A percentile compares a stretch with the other conserved stretches of the same genome.
phyloP scores from a whole-genome alignment of 2,797 vertebrate genomes.

The Rhodeus uyekii region DNA sequence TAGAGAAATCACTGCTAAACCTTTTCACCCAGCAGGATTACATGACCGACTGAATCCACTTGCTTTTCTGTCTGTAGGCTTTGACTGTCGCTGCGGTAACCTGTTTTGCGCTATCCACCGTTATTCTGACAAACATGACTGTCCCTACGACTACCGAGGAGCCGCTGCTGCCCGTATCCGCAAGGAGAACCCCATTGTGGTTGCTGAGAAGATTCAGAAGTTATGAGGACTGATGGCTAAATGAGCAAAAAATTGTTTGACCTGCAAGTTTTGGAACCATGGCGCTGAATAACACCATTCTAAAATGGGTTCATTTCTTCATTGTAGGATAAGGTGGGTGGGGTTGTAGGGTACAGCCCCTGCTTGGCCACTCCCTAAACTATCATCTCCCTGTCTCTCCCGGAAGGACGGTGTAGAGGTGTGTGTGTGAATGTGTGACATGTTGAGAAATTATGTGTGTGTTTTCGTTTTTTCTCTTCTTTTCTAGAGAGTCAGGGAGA shows the following conservation, averaged over 20 bases:
- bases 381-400: constrained; percentile 73
- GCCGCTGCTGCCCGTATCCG: constrained; percentile 87
- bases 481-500: constrained; percentile 69
- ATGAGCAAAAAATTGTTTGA: constrained; percentile 57
- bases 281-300: constrained; percentile 71
- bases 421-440: constrained; percentile 49
- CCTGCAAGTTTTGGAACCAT: constrained; percentile 72
- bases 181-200: constrained; percentile 90
- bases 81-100: constrained; percentile 92
- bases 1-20: background rate
- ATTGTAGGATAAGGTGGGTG: constrained; percentile 67
- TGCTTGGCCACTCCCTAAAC: constrained; percentile 66
- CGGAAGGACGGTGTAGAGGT: constrained; percentile 61
- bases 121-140: constrained; percentile 91
- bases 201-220: constrained; percentile 92
- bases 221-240: constrained; percentile 79
- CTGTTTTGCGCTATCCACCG: constrained; percentile 90
- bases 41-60: background rate
- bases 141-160: constrained; percentile 89
- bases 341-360: constrained; percentile 65
- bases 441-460: constrained; percentile 46
- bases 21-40: background rate
- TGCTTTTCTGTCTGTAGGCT: constrained; percentile 72
- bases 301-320: constrained; percentile 76
- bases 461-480: constrained; percentile 52